These are phyloP conservation scores for Eulemur coronatus DNA, from an alignment of 2,797 vertebrate species.

Conservation along the genomic window DNA sequence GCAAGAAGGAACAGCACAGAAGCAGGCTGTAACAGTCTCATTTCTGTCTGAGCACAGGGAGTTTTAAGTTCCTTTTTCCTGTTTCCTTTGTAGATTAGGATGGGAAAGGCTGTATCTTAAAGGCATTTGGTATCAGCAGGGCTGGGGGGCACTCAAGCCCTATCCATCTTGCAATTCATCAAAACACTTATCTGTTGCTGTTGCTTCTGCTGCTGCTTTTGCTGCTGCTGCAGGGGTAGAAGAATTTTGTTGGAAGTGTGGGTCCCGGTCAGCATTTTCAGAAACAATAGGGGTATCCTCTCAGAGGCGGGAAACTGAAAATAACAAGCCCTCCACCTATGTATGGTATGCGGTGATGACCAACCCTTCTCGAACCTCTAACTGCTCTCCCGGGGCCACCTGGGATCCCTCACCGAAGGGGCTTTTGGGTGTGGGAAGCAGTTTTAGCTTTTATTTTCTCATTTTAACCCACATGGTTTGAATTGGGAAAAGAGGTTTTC, in stretches of 20 bases:
- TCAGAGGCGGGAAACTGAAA: conserved; percentile 72
- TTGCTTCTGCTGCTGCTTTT: conserved; percentile 66
- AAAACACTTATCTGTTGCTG: conserved; percentile 78
- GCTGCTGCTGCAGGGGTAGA: conserved; percentile 60
- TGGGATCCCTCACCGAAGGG: conserved; percentile 37
- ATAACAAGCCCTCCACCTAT: conserved; percentile 77
- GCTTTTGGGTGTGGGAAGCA: not conserved
- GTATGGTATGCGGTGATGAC: conserved; percentile 67
- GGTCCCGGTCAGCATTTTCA: conserved; percentile 82
- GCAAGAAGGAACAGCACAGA: conserved; percentile 77
- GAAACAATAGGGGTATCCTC: conserved; percentile 85
- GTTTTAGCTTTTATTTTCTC: conserved; percentile 53
- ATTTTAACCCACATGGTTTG: conserved; percentile 59
- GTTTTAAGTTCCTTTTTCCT: conserved; percentile 94
- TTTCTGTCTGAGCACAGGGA: conserved; percentile 90
- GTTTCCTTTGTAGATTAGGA: conserved; percentile 94
- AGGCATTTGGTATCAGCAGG: conserved; percentile 86
- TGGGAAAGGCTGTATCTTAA: conserved; percentile 91
- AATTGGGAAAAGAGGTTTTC: conserved; percentile 50
- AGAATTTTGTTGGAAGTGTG: conserved; percentile 69
- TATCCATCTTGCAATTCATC: conserved; percentile 80
- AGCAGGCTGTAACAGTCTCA: conserved; percentile 83
- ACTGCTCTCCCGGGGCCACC: conserved; percentile 43
- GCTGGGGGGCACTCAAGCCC: conserved; percentile 76
- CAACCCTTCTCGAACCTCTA: conserved; percentile 47